Conservation (phyloP, 2,113 vertebrate species). For the Prionailurus viverrinus region DNA sequence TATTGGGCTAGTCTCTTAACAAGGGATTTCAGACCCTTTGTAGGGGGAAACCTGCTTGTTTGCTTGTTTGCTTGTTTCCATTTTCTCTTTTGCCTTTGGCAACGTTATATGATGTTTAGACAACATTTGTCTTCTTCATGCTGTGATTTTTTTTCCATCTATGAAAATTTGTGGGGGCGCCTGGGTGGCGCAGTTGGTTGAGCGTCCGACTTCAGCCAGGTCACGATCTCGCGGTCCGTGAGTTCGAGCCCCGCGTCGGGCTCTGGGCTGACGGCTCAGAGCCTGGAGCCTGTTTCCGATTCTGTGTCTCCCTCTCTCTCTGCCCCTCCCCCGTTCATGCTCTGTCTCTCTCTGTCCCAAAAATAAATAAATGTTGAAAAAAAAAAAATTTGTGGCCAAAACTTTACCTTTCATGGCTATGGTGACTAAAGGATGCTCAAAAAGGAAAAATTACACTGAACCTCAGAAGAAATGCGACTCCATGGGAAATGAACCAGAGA, state of each 20-base stretch:
- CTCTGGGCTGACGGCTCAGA: too few species aligned
- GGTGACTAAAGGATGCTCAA: background rate
- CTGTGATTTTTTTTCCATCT: constrained; percentile 6
- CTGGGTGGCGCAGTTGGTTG: too few species aligned
- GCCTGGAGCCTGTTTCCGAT: too few species aligned
- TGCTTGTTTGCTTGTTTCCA: background rate
- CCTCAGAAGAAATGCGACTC: background rate
- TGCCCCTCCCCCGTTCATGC: too few species aligned
- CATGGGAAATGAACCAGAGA: background rate
- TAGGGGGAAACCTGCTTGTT: background rate
- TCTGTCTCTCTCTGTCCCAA: too few species aligned
- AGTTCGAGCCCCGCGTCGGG: too few species aligned
- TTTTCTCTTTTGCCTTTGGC: constrained; percentile 1
- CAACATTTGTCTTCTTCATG: background rate
- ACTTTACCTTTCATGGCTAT: background rate
- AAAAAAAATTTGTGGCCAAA: constrained; percentile 34
- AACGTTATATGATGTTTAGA: background rate
- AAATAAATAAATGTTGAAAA: too few species aligned
- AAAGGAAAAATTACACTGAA: background rate
- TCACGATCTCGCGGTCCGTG: too few species aligned
- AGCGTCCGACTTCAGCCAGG: too few species aligned
- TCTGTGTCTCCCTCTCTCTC: too few species aligned
- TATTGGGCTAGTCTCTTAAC: background rate
- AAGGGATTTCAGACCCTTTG: background rate
- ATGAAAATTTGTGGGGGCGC: constrained; percentile 9